phyloP scores from a whole-genome alignment of 1,140 invertebrate species.

The Papilio dardanus region DNA sequence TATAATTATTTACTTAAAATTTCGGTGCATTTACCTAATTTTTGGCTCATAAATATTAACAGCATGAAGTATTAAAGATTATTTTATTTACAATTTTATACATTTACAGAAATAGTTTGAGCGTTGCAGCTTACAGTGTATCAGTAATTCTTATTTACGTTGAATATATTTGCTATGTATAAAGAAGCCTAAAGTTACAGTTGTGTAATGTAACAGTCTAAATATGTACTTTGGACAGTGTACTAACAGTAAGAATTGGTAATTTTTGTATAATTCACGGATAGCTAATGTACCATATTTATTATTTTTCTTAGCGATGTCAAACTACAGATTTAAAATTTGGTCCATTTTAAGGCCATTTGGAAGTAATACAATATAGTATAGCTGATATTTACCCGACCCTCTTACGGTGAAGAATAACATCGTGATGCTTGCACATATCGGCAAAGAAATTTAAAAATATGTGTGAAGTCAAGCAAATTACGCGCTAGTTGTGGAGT shows the following conservation, averaged over 20 bases:
- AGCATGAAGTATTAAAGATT: too few species aligned
- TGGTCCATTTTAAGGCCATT: conserved; percentile 12
- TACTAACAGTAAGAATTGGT: not conserved
- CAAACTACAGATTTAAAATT: not conserved
- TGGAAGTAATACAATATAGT: not conserved
- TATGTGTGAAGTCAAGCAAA: too few species aligned
- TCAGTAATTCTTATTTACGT: not conserved
- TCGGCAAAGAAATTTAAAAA: too few species aligned
- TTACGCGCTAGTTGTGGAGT: too few species aligned
- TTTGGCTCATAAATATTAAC: too few species aligned
- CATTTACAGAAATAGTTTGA: too few species aligned
- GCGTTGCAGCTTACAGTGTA: too few species aligned
- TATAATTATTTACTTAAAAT: too few species aligned
- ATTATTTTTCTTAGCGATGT: not conserved
- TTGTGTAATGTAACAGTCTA: not conserved
- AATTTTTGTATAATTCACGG: not conserved
- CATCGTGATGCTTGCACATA: too few species aligned
- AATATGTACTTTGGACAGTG: conserved; percentile 7
- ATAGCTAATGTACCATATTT: not conserved
- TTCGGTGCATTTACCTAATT: too few species aligned
- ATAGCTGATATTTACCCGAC: not conserved
- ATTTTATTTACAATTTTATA: not conserved
- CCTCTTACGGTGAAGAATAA: too few species aligned
- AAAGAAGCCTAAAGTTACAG: not conserved
- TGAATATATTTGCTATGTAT: not conserved